These are phyloP conservation scores for Camptogramma bilineatum DNA, from an alignment of 2,888 invertebrate genomes.

Conservation along the genomic window DNA sequence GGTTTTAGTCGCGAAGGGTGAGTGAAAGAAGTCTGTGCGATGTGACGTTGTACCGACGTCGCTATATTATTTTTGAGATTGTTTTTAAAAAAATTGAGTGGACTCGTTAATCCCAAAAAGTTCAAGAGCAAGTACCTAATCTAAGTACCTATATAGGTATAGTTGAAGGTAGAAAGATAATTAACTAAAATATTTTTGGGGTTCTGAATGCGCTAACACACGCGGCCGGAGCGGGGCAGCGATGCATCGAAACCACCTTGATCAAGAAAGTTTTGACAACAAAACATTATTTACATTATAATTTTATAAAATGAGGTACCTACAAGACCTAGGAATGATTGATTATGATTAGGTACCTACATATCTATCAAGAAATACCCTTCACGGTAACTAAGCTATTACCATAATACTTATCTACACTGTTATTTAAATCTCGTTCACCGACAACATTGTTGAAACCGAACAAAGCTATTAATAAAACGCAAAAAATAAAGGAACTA, in stretches of 20 bases:
- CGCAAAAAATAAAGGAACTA: conserved; percentile 66
- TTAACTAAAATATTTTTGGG: too few relatives aligned
- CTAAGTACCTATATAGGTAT: too few relatives aligned
- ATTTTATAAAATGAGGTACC: too few relatives aligned
- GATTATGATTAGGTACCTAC: not conserved
- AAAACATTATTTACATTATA: too few relatives aligned
- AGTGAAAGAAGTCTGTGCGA: conserved; percentile 61
- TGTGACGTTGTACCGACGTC: conserved; percentile 71
- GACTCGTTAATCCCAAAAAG: not conserved
- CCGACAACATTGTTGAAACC: conserved; percentile 45
- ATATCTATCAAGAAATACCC: not conserved
- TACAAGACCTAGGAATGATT: too few relatives aligned
- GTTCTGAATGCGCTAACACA: too few relatives aligned
- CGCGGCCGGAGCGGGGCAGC: too few relatives aligned
- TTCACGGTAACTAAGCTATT: not conserved
- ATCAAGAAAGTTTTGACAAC: too few relatives aligned
- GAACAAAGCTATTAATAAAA: conserved; percentile 58
- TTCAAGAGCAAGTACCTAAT: not conserved
- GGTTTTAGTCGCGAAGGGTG: conserved; percentile 79
- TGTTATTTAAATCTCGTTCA: conserved; percentile 27
- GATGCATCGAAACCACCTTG: too few relatives aligned
- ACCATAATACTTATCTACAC: conserved; percentile 22
- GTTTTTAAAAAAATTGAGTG: not conserved
- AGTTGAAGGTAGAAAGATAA: too few relatives aligned
- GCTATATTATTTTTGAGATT: conserved; percentile 6